phyloP scores from a whole-genome alignment of 2,797 vertebrate species.

The Danio albolineatus region DNA sequence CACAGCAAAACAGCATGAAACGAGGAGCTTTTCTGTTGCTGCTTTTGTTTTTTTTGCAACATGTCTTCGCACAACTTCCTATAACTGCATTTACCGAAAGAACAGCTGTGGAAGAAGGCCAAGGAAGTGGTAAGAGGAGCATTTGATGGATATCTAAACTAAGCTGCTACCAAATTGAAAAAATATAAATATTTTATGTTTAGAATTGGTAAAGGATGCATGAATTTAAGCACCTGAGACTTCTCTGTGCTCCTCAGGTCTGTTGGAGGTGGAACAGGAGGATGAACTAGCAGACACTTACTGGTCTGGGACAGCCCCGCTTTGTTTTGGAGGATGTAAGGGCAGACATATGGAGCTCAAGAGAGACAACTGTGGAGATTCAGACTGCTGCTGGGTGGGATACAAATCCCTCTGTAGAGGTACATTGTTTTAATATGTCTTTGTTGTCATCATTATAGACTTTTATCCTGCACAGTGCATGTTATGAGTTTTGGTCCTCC shows the following conservation, averaged over 20 bases:
- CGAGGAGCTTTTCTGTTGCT: slow-evolving; percentile 57
- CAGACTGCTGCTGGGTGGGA: slow-evolving; percentile 87
- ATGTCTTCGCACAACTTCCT: slow-evolving; percentile 64
- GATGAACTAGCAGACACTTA: slow-evolving; percentile 74
- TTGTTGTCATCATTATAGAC: background rate
- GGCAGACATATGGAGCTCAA: slow-evolving; percentile 81
- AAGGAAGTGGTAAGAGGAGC: slow-evolving; percentile 78
- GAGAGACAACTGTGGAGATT: slow-evolving; percentile 84
- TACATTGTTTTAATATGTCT: slow-evolving; percentile 51
- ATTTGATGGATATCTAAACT: background rate
- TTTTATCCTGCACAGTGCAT: background rate
- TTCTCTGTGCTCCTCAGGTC: slow-evolving; percentile 61
- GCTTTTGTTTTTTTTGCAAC: slow-evolving; percentile 62
- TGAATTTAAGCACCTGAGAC: background rate
- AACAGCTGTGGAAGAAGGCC: slow-evolving; percentile 58
- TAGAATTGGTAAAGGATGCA: background rate
- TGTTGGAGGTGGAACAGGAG: slow-evolving; percentile 65
- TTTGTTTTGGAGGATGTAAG: slow-evolving; percentile 83
- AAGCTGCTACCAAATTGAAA: background rate
- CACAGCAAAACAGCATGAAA: no score
- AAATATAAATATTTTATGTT: slow-evolving; percentile 3
- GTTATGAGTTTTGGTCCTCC: background rate
- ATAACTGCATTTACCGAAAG: slow-evolving; percentile 31
- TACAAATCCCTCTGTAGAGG: slow-evolving; percentile 87
- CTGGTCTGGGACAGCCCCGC: slow-evolving; percentile 84